Percentiles rank a stretch among this genome's conserved stretches.
Evolutionary conservation across 1,140 invertebrate genomes (phyloP).

Genomic region (Stegodyphus dumicola): DNA sequence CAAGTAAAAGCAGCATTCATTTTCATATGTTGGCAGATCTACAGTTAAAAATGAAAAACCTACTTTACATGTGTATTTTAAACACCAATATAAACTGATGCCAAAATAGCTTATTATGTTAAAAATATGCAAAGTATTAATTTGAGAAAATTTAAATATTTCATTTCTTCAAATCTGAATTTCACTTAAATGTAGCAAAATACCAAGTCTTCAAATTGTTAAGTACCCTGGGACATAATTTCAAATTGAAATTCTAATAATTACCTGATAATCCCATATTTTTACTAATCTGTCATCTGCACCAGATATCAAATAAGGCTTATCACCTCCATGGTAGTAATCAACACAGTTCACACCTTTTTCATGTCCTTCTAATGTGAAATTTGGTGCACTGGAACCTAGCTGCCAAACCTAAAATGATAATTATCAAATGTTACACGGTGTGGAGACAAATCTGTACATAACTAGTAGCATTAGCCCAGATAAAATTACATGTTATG

Average conservation of each 20-base stretch:
- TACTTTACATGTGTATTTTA: too few relatives aligned
- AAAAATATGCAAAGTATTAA: neutral
- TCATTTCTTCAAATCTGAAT: slow-evolving; percentile 88
- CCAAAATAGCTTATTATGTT: too few relatives aligned
- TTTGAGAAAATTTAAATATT: slow-evolving; percentile 91
- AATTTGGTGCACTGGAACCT: slow-evolving; percentile 96
- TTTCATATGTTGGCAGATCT: too few relatives aligned
- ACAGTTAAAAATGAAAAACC: too few relatives aligned
- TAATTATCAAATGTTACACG: too few relatives aligned
- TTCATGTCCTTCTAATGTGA: slow-evolving; percentile 98
- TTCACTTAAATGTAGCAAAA: neutral
- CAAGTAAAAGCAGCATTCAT: too few relatives aligned
- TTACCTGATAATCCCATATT: slow-evolving; percentile 95
- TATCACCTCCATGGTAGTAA: slow-evolving; percentile 99
- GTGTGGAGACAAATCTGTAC: too few relatives aligned
- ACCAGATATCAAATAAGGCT: slow-evolving; percentile 98
- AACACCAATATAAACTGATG: too few relatives aligned
- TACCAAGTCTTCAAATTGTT: neutral
- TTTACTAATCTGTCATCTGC: slow-evolving; percentile 97
- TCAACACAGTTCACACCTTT: slow-evolving; percentile 99
- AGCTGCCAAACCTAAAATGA: slow-evolving; percentile 88
- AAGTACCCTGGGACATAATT: neutral
- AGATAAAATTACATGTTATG: too few relatives aligned
- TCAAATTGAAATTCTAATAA: neutral
- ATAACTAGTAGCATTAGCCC: too few relatives aligned